Conservation (phyloP, 2,797 vertebrate genomes). For the Echiichthys vipera region DNA sequence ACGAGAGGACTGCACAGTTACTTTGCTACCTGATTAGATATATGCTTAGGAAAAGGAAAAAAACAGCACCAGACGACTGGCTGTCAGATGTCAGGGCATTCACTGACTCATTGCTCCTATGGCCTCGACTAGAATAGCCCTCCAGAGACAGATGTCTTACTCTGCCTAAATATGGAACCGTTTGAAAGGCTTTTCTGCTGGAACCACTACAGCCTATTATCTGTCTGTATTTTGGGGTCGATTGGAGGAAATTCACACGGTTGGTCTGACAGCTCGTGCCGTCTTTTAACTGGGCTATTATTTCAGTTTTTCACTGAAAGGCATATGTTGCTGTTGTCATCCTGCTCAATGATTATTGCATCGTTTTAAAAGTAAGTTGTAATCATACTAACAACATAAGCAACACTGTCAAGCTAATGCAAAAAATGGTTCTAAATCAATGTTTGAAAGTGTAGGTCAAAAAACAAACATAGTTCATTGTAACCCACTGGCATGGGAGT, state of each 20-base stretch:
- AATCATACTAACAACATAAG: slow-evolving; percentile 34
- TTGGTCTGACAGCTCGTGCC: slow-evolving; percentile 19
- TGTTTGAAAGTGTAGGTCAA: no score
- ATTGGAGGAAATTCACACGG: slow-evolving; percentile 30
- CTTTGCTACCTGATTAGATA: slow-evolving; percentile 63
- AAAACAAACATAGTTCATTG: no score
- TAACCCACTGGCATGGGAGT: no score
- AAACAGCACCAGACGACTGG: slow-evolving; percentile 49
- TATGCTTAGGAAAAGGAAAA: slow-evolving; percentile 47
- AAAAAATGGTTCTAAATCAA: background rate
- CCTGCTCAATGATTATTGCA: slow-evolving; percentile 33
- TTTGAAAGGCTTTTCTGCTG: slow-evolving; percentile 43
- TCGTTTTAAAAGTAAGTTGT: slow-evolving; percentile 30
- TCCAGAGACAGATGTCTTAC: slow-evolving; percentile 64
- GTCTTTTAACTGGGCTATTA: slow-evolving; percentile 24
- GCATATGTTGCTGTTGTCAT: slow-evolving; percentile 39
- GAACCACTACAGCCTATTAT: slow-evolving; percentile 40
- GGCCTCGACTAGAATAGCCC: slow-evolving; percentile 56
- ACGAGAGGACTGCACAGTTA: slow-evolving; percentile 43
- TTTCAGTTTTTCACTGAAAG: slow-evolving; percentile 29
- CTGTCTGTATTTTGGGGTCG: slow-evolving; percentile 30
- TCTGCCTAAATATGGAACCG: slow-evolving; percentile 59
- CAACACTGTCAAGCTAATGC: background rate
- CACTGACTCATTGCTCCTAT: slow-evolving; percentile 65
- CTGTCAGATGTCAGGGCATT: slow-evolving; percentile 61